Evolutionary conservation across 2,113 vertebrate genomes (phyloP), one percentile per base, ranked within the genome.

Genomic region (Nothobranchius kuhntae): DNA sequence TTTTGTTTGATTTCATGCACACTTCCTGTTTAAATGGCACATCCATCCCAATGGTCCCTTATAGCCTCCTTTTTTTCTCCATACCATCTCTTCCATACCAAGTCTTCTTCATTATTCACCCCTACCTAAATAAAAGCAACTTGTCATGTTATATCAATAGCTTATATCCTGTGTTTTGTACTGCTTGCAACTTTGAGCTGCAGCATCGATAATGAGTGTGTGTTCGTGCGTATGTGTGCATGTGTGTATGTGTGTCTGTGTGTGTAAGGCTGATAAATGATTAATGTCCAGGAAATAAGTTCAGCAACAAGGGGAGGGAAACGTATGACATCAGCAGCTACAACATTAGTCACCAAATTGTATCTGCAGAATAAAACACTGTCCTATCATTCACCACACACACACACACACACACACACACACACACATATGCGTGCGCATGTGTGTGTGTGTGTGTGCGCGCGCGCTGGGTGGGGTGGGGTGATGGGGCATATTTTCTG

Each of bases 251-350:
- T n/a, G 50, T 45, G 36, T 13, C 13, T 11, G 17, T 0, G 26
- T 21, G 51, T 78, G 68, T 86, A 76, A 77, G 80, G 78, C 73
- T 81, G 78, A 85, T 86, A 78, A 82, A 81, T 74, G 80, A 82
- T 74, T 76, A 77, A 82, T 78, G 71, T 74, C 61, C 75, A 77
- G 83, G 83, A 89, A 81, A 86, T 81, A 71, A 85, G 80, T 81
- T 72, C 65, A 68, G 75, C 68, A 65, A 51, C 2, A 42, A 77
- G 44, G 60, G 68, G 68, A 68, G 67, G 65, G 61, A 75, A 84
- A 85, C 61, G 35, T 73, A 76, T 79, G 80, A 82, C 81, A 85
- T 85, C 88, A 87, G 85, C 83, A 86, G 65, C 76, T 83, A 75
- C 71, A 68, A 61, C 79, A 80, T 87, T 86, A 83, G 82, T 73